Conservation (phyloP, 2,113 vertebrate species). For the Poeciliopsis turrubarensis region DNA sequence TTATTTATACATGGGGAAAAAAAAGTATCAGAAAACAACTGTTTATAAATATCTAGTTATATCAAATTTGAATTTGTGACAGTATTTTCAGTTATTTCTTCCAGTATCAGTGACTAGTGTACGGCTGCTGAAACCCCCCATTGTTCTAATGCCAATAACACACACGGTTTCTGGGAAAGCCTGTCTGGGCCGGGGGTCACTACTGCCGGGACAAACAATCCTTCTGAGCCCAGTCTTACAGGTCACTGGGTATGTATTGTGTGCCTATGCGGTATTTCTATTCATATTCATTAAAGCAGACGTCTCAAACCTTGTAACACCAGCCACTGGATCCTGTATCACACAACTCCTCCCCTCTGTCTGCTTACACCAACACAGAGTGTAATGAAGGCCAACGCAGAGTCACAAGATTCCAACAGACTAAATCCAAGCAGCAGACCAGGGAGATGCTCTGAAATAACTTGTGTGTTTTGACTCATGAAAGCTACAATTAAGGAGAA, state of each 20-base stretch:
- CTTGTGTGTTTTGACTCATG: constrained; percentile 16
- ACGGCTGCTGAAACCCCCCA: constrained; percentile 56
- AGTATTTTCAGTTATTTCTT: constrained; percentile 14
- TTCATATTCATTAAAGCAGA: constrained; percentile 19
- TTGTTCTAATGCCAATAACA: constrained; percentile 68
- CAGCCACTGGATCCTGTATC: constrained; percentile 11
- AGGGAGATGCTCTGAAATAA: constrained; percentile 29
- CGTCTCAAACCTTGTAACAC: constrained; percentile 34
- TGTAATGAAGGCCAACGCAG: constrained; percentile 15
- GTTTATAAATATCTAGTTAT: neutral
- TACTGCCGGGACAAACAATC: constrained; percentile 57
- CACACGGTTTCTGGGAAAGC: constrained; percentile 64
- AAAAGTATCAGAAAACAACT: neutral
- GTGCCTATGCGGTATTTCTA: constrained; percentile 23
- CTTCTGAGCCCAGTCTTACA: constrained; percentile 66
- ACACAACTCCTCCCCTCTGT: neutral
- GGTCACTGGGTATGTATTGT: constrained; percentile 64
- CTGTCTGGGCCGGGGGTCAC: constrained; percentile 64
- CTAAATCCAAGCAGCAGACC: constrained; percentile 17
- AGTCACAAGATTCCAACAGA: constrained; percentile 38
- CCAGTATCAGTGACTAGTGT: constrained; percentile 22
- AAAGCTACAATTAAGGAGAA: constrained; percentile 31
- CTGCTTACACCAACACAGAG: constrained; percentile 5
- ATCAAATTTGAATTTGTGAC: constrained; percentile 9
- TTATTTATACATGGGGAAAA: neutral